Evolutionary conservation across 2,113 vertebrate genomes (phyloP).

Genomic region (Orcinus orca): DNA sequence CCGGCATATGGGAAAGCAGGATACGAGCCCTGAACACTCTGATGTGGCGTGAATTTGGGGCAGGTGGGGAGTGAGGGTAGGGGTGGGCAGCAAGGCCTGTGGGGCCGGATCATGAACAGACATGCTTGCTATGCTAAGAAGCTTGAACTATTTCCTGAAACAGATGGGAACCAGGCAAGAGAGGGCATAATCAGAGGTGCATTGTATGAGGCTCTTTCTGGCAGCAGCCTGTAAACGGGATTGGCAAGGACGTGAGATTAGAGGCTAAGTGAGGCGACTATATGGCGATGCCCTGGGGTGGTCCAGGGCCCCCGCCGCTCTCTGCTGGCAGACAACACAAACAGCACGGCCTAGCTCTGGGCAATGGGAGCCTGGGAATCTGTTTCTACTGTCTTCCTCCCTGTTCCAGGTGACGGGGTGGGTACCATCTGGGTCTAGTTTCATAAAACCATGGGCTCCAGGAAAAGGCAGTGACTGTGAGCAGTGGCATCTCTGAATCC

Average conservation of each 20-base stretch:
- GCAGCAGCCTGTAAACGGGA: not conserved
- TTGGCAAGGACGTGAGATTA: not conserved
- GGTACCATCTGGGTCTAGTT: not conserved
- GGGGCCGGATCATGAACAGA: not conserved
- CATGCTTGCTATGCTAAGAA: constrained; percentile 11
- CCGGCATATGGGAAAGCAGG: not conserved
- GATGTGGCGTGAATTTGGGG: not conserved
- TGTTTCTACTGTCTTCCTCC: not conserved
- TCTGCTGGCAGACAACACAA: not conserved
- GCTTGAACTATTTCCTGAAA: not conserved
- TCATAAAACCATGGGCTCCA: not conserved
- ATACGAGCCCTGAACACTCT: not conserved
- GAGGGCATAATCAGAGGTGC: not conserved
- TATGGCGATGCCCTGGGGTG: not conserved
- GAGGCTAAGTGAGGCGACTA: not conserved
- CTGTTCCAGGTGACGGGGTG: not conserved
- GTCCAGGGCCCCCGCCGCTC: not conserved
- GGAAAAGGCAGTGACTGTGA: not conserved
- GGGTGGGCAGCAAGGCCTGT: not conserved
- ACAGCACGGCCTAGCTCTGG: accelerated
- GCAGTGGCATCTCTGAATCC: not conserved
- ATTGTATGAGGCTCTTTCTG: not conserved
- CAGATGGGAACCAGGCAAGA: not conserved
- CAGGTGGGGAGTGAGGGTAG: not conserved
- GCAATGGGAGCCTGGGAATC: not conserved